Evolutionary conservation across 2,888 invertebrate species (phyloP).

Genomic region (Diadromus collaris): DNA sequence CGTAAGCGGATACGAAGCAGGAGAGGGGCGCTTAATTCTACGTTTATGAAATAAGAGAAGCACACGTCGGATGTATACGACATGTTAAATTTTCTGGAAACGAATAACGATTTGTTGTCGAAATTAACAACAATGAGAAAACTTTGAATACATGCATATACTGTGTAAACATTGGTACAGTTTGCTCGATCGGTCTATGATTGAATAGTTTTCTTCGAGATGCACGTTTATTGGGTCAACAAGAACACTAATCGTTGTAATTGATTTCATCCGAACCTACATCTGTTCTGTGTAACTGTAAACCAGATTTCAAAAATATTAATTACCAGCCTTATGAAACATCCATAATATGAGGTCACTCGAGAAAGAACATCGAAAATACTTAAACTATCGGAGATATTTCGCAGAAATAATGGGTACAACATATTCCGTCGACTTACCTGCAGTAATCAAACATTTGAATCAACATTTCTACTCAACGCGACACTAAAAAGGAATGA

Average conservation of each 20-base stretch:
- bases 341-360: background rate
- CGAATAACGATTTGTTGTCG: background rate
- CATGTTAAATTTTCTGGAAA: background rate
- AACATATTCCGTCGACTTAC: background rate
- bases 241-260: background rate
- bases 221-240: too few relatives aligned
- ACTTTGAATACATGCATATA: background rate
- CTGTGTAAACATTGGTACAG: background rate
- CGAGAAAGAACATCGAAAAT: too few relatives aligned
- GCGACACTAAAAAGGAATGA: background rate
- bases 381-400: too few relatives aligned
- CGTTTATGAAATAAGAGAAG: constrained; percentile 53
- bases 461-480: background rate
- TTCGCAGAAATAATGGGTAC: too few relatives aligned
- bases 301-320: background rate
- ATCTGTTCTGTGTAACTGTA: too few relatives aligned
- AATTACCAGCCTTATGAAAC: background rate
- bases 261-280: background rate
- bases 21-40: constrained; percentile 61
- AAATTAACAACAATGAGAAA: background rate
- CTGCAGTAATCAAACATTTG: background rate
- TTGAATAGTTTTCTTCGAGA: too few relatives aligned
- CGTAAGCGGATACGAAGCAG: constrained; percentile 64
- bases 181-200: background rate
- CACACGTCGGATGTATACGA: constrained; percentile 43